phyloP scores from a whole-genome alignment of 2,113 vertebrate genomes.

The Macheiramphus alcinus region DNA sequence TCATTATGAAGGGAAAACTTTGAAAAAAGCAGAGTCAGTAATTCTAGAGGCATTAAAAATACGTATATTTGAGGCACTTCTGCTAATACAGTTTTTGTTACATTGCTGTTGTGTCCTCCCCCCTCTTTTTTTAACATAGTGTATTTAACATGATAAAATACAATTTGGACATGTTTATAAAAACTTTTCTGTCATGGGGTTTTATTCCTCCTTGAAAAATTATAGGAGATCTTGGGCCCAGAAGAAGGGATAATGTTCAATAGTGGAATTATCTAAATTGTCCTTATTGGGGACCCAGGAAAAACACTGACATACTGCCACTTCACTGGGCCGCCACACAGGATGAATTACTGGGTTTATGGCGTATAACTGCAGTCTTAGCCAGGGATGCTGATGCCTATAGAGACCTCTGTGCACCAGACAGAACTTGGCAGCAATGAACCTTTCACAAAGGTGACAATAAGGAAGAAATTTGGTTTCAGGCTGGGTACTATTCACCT shows the following conservation, averaged over 20 bases:
- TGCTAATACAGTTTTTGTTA: background rate
- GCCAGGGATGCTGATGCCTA: background rate
- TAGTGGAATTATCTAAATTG: background rate
- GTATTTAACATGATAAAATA: background rate
- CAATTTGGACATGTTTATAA: background rate
- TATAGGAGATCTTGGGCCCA: background rate
- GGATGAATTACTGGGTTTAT: background rate
- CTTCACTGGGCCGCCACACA: background rate
- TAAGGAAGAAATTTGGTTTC: background rate
- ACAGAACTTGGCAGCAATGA: background rate
- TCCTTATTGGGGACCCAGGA: background rate
- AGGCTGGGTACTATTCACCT: background rate
- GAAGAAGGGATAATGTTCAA: background rate
- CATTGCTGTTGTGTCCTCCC: background rate
- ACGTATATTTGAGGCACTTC: background rate
- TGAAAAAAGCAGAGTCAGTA: background rate
- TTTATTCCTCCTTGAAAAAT: background rate
- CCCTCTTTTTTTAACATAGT: background rate
- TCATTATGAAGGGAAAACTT: background rate
- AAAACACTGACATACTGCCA: background rate
- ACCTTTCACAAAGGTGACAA: background rate
- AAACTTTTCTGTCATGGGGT: background rate
- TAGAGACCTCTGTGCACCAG: background rate
- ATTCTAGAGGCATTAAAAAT: background rate
- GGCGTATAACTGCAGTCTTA: background rate